These are phyloP conservation scores for Dendrolimus houi DNA, from an alignment of 2,888 invertebrate genomes.

Conservation along the genomic window DNA sequence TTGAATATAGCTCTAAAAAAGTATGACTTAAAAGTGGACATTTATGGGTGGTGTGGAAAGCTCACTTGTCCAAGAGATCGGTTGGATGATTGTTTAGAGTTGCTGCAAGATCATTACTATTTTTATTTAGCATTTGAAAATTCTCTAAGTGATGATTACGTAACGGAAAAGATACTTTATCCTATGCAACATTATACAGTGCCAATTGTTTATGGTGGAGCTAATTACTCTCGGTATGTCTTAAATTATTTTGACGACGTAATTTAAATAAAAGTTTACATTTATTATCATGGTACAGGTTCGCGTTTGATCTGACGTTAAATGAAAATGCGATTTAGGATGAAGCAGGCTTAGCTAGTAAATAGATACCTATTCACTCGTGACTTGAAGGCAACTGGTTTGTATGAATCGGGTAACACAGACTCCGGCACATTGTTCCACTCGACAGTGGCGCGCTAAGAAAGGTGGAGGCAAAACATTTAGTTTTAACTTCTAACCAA, in stretches of 20 bases:
- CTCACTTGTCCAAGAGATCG: conserved; percentile 35
- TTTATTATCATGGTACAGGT: no score
- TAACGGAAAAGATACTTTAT: conserved; percentile 50
- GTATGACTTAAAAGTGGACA: conserved; percentile 37
- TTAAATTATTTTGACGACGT: background rate
- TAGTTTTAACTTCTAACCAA: no score
- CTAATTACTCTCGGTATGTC: conserved; percentile 72
- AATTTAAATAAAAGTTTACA: no score
- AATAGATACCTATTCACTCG: no score
- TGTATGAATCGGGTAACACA: no score
- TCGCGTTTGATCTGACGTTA: no score
- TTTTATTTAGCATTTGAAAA: conserved; percentile 62
- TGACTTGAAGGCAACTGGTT: no score
- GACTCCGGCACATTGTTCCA: no score
- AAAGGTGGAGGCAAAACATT: no score
- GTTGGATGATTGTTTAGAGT: conserved; percentile 35
- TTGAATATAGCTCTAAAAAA: conserved; percentile 27
- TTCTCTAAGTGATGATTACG: conserved; percentile 47
- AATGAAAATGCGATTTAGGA: no score
- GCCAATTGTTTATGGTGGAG: conserved; percentile 82
- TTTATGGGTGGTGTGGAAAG: conserved; percentile 50
- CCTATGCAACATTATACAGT: conserved; percentile 75
- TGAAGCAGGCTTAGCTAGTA: no score
- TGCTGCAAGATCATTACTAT: conserved; percentile 44
- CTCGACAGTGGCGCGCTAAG: no score